These are phyloP conservation scores for Actias luna DNA, from an alignment of 2,888 invertebrate species.

Conservation along the genomic window DNA sequence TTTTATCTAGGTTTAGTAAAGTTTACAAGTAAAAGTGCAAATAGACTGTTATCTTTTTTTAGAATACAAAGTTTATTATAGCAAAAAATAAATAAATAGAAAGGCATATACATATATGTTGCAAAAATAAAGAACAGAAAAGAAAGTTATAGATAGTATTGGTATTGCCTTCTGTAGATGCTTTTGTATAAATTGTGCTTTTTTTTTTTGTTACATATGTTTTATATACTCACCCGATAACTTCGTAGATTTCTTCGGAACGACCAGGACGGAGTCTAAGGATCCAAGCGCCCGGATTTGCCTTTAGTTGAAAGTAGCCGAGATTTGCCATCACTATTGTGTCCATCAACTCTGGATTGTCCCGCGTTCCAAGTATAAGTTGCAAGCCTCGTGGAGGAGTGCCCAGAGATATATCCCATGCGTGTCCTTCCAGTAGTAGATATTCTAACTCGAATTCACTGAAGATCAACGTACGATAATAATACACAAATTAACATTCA, in stretches of 20 bases:
- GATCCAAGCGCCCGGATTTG: constrained; percentile 98
- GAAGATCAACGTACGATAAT: constrained; percentile 15
- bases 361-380: constrained; percentile 93
- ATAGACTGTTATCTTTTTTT: too few relatives aligned
- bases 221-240: constrained; percentile 83
- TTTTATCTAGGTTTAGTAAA: too few relatives aligned
- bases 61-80: too few relatives aligned
- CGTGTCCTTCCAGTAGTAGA: constrained; percentile 96
- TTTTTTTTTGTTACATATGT: neutral
- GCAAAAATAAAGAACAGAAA: neutral
- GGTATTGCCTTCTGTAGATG: neutral
- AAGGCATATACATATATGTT: too few relatives aligned
- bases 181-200: neutral
- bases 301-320: constrained; percentile 97
- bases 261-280: constrained; percentile 94
- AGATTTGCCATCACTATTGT: constrained; percentile 99
- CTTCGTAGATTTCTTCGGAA: constrained; percentile 97
- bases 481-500: neutral
- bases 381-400: constrained; percentile 99
- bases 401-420: constrained; percentile 94
- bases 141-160: neutral
- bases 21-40: neutral
- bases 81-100: too few relatives aligned
- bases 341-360: constrained; percentile 90
- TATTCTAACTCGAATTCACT: constrained; percentile 98